Conservation (phyloP, 2,797 vertebrate genomes). For the Pelobates cultripes region DNA sequence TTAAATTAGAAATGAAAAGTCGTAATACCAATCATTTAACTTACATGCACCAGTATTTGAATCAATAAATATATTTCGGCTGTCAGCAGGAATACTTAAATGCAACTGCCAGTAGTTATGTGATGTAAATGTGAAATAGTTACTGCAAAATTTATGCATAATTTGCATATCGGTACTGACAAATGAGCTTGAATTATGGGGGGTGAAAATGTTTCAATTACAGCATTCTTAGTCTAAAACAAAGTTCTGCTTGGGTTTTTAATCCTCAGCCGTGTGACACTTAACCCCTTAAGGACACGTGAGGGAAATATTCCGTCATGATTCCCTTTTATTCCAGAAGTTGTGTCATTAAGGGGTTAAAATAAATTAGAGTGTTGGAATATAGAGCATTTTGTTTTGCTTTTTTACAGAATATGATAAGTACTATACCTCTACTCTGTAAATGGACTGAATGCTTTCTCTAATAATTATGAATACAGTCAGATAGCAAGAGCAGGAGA, state of each 20-base stretch:
- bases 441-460: constrained; percentile 5
- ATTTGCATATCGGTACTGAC: constrained; percentile 16
- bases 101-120: not conserved
- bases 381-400: not conserved
- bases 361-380: constrained; percentile 32
- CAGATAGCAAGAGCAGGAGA: constrained; percentile 30
- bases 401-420: constrained; percentile 12
- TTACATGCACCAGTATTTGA: too few species aligned
- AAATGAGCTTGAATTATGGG: constrained; percentile 23
- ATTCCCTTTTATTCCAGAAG: too few species aligned
- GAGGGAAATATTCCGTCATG: too few species aligned
- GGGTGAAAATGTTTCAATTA: constrained; percentile 40
- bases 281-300: too few species aligned
- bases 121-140: constrained; percentile 22
- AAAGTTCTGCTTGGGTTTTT: constrained; percentile 44
- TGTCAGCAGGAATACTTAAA: constrained; percentile 26
- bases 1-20: too few species aligned
- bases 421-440: constrained; percentile 19
- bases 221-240: constrained; percentile 35
- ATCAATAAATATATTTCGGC: constrained; percentile 1
- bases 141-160: not conserved
- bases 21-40: too few species aligned
- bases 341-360: too few species aligned
- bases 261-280: constrained; percentile 41
- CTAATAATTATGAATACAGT: constrained; percentile 18